A percentile compares a stretch with the other conserved stretches of the same genome.
Evolutionary conservation across 30 jellyfish, hydroid and myxozoan genomes (phyloP).

Genomic region (Phacellophora camtschatica): DNA sequence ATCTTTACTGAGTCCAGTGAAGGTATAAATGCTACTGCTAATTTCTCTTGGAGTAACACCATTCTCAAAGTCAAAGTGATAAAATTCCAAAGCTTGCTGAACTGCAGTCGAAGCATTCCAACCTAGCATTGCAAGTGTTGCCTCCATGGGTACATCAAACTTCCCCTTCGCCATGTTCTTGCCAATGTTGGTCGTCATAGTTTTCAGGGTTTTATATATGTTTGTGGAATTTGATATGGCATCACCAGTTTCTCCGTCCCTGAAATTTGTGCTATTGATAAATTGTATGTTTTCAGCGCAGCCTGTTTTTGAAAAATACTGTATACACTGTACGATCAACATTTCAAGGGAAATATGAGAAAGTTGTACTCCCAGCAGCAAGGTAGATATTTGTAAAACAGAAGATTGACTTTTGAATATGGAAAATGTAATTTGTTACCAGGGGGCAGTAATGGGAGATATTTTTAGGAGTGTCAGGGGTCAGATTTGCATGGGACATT

Average conservation of each 20-base stretch:
- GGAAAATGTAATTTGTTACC: no score
- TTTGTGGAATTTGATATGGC: neutral
- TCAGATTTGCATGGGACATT: no score
- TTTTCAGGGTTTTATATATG: neutral
- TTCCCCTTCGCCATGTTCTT: neutral
- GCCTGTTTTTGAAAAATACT: no score
- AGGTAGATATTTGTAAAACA: no score
- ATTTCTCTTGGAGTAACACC: conserved; percentile 64
- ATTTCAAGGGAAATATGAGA: no score
- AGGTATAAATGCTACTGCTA: neutral
- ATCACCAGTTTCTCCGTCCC: conserved; percentile 24
- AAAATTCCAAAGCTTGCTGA: conserved; percentile 62
- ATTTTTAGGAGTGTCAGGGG: no score
- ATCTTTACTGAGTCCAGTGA: conserved; percentile 69
- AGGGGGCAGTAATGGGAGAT: no score
- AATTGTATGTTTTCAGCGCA: neutral
- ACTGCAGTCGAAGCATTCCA: conserved; percentile 51
- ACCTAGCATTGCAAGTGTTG: conserved; percentile 65
- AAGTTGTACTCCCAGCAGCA: no score
- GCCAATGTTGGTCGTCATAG: neutral
- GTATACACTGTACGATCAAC: no score
- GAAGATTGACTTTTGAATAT: no score
- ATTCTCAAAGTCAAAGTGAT: conserved; percentile 50
- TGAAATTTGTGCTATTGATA: neutral
- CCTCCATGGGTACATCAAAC: conserved; percentile 39